Conservation (phyloP, 2,113 vertebrate genomes). For the Rhabdornis inornatus region DNA sequence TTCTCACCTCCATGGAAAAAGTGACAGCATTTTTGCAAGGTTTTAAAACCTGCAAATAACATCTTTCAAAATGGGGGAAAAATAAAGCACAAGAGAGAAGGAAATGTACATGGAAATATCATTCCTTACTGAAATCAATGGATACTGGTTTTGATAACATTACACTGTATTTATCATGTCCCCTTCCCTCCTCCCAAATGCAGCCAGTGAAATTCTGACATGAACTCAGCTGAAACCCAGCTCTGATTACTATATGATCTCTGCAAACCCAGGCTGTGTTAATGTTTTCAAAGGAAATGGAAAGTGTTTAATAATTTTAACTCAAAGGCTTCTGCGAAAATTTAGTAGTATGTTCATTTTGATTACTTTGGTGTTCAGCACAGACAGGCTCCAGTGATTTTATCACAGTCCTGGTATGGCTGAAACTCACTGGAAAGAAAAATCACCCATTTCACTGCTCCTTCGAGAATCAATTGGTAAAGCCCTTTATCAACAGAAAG, state of each 20-base stretch:
- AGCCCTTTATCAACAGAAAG: conserved; percentile 27
- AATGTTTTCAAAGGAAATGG: neutral
- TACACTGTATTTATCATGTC: neutral
- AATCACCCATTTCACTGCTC: neutral
- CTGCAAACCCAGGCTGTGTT: neutral
- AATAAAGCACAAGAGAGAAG: neutral
- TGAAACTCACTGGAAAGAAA: conserved; percentile 20
- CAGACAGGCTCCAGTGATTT: neutral
- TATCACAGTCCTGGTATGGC: neutral
- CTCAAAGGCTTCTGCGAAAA: conserved; percentile 15
- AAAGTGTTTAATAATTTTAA: conserved; percentile 29
- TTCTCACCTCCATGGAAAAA: neutral
- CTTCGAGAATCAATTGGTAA: neutral
- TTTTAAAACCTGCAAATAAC: neutral
- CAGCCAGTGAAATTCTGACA: neutral
- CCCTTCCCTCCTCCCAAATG: neutral
- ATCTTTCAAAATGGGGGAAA: neutral
- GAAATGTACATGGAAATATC: neutral
- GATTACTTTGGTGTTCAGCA: conserved; percentile 6
- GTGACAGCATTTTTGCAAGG: neutral
- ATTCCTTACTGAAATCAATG: neutral
- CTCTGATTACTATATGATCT: neutral
- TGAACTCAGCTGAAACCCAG: neutral
- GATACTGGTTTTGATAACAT: neutral
- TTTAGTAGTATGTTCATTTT: conserved; percentile 6